A percentile compares a stretch with the other conserved stretches of the same genome.
These are phyloP conservation scores for Boulengeromyrus knoepffleri DNA, from an alignment of 2,113 vertebrate species.

Conservation along the genomic window DNA sequence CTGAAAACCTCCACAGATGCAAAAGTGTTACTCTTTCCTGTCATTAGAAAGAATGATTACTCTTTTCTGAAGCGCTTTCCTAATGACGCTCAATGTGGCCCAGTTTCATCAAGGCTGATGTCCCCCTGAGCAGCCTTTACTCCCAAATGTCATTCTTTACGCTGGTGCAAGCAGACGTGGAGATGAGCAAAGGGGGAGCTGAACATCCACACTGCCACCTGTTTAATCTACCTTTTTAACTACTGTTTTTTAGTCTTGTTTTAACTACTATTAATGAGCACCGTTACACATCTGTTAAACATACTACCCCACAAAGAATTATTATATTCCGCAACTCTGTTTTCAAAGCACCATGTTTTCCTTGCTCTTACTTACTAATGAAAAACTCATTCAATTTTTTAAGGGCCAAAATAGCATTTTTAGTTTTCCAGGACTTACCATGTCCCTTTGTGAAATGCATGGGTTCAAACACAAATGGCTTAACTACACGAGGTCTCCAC, in stretches of 20 bases:
- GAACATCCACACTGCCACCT: background rate
- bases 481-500: background rate
- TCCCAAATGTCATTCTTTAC: background rate
- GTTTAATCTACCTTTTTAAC: background rate
- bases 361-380: background rate
- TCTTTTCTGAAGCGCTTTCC: conserved; percentile 10
- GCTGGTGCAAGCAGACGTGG: background rate
- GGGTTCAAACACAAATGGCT: background rate
- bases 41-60: conserved; percentile 1
- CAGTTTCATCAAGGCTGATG: background rate
- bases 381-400: background rate
- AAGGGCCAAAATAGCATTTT: background rate
- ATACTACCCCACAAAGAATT: background rate
- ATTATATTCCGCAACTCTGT: background rate
- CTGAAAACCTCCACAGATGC: background rate
- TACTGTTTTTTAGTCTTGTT: background rate
- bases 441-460: background rate
- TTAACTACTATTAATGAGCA: background rate
- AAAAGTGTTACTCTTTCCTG: background rate
- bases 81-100: background rate
- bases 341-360: background rate
- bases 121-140: background rate
- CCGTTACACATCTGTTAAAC: background rate
- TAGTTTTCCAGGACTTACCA: background rate
- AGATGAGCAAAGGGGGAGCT: too few relatives aligned